These are phyloP conservation scores for Tachysurus fulvidraco DNA, from an alignment of 2,113 vertebrate species.

Conservation along the genomic window DNA sequence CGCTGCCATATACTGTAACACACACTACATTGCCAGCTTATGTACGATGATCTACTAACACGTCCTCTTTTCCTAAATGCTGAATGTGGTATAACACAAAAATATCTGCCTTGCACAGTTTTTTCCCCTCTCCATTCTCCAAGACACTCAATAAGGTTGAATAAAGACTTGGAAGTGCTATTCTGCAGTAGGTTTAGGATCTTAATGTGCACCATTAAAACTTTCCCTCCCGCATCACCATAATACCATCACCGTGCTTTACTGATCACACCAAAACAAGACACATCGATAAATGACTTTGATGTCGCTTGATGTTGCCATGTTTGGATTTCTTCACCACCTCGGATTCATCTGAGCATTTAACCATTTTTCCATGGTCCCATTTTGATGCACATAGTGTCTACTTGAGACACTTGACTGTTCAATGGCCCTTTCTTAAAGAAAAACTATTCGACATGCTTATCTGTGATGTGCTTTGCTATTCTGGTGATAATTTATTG, in stretches of 20 bases:
- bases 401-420: background rate
- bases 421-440: background rate
- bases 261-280: background rate
- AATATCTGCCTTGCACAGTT: background rate
- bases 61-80: background rate
- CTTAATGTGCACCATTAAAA: background rate
- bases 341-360: background rate
- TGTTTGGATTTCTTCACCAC: background rate
- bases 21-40: background rate
- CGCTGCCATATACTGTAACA: background rate
- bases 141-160: background rate
- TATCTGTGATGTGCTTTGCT: background rate
- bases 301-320: background rate
- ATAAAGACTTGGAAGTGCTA: background rate
- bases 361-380: background rate
- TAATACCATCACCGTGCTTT: background rate
- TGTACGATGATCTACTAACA: background rate
- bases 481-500: background rate
- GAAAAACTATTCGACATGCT: background rate
- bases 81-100: background rate
- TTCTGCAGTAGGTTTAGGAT: background rate
- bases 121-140: background rate
- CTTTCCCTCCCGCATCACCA: background rate
- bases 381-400: background rate
- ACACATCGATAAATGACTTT: background rate